Evolutionary conservation across 2,113 vertebrate species (phyloP).

Genomic region (Nesogale talazaci): DNA sequence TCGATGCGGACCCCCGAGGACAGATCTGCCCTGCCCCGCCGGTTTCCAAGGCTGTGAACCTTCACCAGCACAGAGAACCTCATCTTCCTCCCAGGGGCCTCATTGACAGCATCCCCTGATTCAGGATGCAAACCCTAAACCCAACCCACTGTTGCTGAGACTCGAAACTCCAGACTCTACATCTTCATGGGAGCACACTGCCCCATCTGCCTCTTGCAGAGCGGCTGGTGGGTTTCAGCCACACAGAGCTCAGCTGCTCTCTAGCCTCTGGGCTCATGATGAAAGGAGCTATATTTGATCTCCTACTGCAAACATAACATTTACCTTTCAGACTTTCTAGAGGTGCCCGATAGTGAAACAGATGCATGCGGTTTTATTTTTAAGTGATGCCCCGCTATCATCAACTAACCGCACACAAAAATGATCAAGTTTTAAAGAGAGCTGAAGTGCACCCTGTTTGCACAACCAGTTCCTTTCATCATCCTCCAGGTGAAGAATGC

Average conservation of each 20-base stretch:
- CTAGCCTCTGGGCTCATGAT: not conserved
- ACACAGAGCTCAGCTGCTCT: not conserved
- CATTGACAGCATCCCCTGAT: slow-evolving; percentile 18
- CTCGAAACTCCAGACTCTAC: not conserved
- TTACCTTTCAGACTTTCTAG: slow-evolving; percentile 33
- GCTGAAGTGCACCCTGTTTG: not conserved
- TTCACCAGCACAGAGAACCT: too few species aligned
- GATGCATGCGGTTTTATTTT: slow-evolving; percentile 25
- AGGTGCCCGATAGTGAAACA: not conserved
- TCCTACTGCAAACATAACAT: not conserved
- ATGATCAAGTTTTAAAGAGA: slow-evolving; percentile 24
- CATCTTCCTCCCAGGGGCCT: too few species aligned
- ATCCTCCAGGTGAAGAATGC: slow-evolving; percentile 29
- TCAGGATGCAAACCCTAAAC: not conserved
- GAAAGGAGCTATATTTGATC: slow-evolving; percentile 53
- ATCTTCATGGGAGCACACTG: not conserved
- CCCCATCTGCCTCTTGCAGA: not conserved
- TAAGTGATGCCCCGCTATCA: not conserved
- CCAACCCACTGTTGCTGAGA: not conserved
- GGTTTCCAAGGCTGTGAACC: too few species aligned
- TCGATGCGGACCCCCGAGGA: too few species aligned
- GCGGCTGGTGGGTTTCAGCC: not conserved
- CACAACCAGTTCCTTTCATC: slow-evolving; percentile 32
- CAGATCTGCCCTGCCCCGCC: too few species aligned
- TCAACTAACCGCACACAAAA: slow-evolving; percentile 28